Percentiles rank a stretch among this genome's conserved stretches.
These are phyloP conservation scores for Netelia virgata DNA, from an alignment of 2,888 invertebrate species.

Conservation along the genomic window DNA sequence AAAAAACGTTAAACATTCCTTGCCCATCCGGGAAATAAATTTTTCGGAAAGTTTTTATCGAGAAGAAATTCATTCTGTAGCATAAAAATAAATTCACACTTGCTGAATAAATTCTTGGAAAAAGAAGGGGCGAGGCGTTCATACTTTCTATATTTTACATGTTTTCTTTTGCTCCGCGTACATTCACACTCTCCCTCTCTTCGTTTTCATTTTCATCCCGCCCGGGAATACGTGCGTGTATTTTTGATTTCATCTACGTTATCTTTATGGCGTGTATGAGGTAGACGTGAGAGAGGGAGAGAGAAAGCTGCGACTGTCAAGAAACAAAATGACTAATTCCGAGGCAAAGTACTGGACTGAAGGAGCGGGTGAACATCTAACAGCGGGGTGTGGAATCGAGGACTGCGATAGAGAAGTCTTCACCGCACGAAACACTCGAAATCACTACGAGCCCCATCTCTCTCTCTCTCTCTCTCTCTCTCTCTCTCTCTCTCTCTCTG, in stretches of 20 bases:
- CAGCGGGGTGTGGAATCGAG: not conserved
- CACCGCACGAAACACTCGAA: slow-evolving; percentile 48
- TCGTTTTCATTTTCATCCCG: not conserved
- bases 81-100: not conserved
- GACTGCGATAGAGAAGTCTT: slow-evolving; percentile 7
- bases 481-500: slow-evolving; percentile 29
- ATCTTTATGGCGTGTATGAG: slow-evolving; percentile 18
- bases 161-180: too few relatives aligned
- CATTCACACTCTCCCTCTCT: not conserved
- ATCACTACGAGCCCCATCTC: slow-evolving; percentile 50
- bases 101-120: not conserved
- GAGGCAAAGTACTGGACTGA: slow-evolving; percentile 30
- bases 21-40: not conserved
- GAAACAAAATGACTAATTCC: slow-evolving; percentile 53
- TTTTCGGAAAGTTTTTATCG: not conserved
- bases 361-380: not conserved
- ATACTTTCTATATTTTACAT: too few relatives aligned
- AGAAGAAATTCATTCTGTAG: not conserved
- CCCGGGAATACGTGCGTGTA: not conserved
- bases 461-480: slow-evolving; percentile 24
- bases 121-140: too few relatives aligned
- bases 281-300: not conserved
- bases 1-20: not conserved
- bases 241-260: slow-evolving; percentile 10
- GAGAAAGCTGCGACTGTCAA: slow-evolving; percentile 15